Base-by-base conservation (phyloP, 2,113 vertebrate species). In the Crotalus viridis region DNA sequence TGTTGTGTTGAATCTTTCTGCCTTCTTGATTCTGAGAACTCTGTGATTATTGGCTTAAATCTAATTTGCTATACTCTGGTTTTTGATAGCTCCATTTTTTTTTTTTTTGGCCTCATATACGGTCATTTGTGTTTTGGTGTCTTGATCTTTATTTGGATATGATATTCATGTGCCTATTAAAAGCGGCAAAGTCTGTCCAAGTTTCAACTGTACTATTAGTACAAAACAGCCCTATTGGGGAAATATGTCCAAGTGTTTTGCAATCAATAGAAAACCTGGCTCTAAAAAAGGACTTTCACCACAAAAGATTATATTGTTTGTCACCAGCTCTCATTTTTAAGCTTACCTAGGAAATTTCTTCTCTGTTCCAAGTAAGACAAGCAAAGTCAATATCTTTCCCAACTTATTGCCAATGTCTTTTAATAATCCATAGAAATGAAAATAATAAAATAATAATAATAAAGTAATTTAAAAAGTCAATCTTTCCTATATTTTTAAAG, bases 51-150 rank as follows among this genome's bases (percentile, higher is more conserved):
- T 94, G 91, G 88, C 3, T 94, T 88, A 89, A 55, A 90, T 89
- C 51, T 93, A 88, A 94, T 54, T 91, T 93, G 89, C 48, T 95
- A 91, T 88, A 74, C 33, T 56, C 22, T 94, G 0, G 86, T 93
- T 89, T 61, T 96, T 94, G 56, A 26, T 22, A 85, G 12, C 59
- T 95, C 51, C 0, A 19, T 91, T 95, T 64, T 91, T 88, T 95
- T 64, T 91, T 88, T 91, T 91, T 52, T 90, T 43, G 43, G 19
- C 13, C 54, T 95, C 89, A 88, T 94, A 92, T 9, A 94, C 94
- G 55, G 4, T 15, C 3, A 3, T 91, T 48, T 91, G 91, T 46
- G 24, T 48, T 92, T 91, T 46, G 0, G 0, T 0, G 0, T 8
- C 87, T 88, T 89, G 54, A n/a, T 89, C 89, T 92, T 94, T 89